Base-by-base conservation (phyloP, 64 coral and sea anemone genomes). In the Stichodactyla helianthus region DNA sequence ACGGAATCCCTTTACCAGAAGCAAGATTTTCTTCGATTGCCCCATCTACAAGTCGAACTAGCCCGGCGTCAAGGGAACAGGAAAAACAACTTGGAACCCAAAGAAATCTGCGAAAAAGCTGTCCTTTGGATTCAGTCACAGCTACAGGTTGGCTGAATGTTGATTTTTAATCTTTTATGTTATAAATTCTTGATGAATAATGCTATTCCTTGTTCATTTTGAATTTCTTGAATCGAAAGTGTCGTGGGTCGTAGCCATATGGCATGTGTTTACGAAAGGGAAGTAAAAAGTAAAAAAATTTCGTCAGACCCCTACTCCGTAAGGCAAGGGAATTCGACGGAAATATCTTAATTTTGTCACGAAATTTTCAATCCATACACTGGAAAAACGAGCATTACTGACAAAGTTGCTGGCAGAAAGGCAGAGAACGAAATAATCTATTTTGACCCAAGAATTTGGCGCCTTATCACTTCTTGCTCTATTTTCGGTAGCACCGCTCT, bases 101-200 rank as follows among this genome's bases (percentile, higher is more conserved):
- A 88, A 68, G 77, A 92, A 54, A 81, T 97, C 52, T 97, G 94
- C 20, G 86, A 87, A 82, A 83, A 85, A 6, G 85, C 92, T 22
- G 82, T 97, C 82, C 56, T 17, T 14, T 97, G 94, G 94, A 91
- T 89, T 10, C 89, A 93, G 51, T 86, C 85, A 31, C 94, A 97
- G 84, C 91, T 97, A 13, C 87, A 93, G 94, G 94, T 96, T 82
- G 71, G 89, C 27, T 74, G 31, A 74, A 11, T 6, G n/a, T 19
- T 57, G 31, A 62, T 28, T 51, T 54, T 23, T 83, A 58, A 76
- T 71, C 28, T 50, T 71, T 60, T 44, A 11, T 58, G 26, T 50
- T 31, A 71, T 16, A 19, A 86, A 60, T 86, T 86, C 56, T 61
- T 87, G 86, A 77, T 10, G 19, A 20, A 7, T 62, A 20, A 15